A percentile compares a stretch with the other conserved stretches of the same genome.
phyloP scores from a whole-genome alignment of 2,888 invertebrate genomes.

The Tetranychus piercei region DNA sequence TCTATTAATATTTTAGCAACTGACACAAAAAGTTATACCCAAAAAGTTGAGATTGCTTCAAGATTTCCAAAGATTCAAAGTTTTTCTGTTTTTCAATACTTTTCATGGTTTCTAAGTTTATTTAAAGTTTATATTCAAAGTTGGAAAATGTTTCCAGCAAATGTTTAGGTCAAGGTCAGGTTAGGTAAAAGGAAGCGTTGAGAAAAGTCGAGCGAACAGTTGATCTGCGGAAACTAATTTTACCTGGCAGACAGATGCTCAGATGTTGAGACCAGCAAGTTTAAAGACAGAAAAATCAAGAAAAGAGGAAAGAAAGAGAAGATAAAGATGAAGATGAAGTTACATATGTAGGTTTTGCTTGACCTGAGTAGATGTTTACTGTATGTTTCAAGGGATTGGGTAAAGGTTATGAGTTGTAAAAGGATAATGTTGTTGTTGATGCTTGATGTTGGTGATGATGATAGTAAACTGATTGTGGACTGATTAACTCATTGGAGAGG shows the following conservation, averaged over 20 bases:
- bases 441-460: not conserved
- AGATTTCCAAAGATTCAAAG: no score
- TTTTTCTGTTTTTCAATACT: no score
- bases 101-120: no score
- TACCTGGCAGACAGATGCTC: not conserved
- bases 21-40: no score
- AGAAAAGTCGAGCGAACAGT: not conserved
- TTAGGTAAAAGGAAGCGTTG: not conserved
- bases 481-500: not conserved
- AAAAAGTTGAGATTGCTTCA: no score
- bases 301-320: not conserved
- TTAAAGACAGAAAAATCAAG: not conserved
- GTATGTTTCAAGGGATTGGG: not conserved
- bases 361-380: not conserved
- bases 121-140: no score
- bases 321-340: not conserved
- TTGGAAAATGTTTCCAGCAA: not conserved
- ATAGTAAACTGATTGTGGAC: not conserved
- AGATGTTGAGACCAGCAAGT: not conserved
- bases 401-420: not conserved
- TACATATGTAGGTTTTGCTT: not conserved
- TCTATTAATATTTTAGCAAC: no score
- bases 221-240: not conserved
- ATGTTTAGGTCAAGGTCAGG: not conserved
- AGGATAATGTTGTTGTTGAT: not conserved